A percentile compares a stretch with the other conserved stretches of the same genome.
Conservation (phyloP, 2,888 invertebrate species). For the Rhamphomyia laevipes region DNA sequence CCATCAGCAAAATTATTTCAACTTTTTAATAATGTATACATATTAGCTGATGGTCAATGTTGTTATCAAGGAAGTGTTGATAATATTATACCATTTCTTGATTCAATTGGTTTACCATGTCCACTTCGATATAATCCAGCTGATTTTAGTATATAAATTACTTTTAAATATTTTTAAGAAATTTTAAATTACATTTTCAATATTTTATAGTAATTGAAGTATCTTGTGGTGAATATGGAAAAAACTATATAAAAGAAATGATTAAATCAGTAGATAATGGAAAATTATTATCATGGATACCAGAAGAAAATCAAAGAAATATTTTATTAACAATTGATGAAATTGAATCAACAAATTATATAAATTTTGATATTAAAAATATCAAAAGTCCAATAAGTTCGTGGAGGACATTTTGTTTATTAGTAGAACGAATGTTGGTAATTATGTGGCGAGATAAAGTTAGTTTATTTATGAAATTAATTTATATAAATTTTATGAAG, state of each 20-base stretch:
- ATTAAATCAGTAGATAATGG: slow-evolving; percentile 57
- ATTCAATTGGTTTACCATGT: slow-evolving; percentile 65
- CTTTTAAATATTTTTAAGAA: too few species aligned
- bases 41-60: slow-evolving; percentile 80
- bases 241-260: slow-evolving; percentile 52
- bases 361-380: slow-evolving; percentile 32
- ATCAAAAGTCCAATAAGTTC: slow-evolving; percentile 42
- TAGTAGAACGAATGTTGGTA: slow-evolving; percentile 57
- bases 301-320: slow-evolving; percentile 9
- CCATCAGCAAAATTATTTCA: slow-evolving; percentile 87
- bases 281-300: slow-evolving; percentile 42
- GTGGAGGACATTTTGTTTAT: slow-evolving; percentile 53
- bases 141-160: slow-evolving; percentile 67
- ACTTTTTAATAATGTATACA: slow-evolving; percentile 83
- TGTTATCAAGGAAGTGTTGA: slow-evolving; percentile 73
- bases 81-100: slow-evolving; percentile 72
- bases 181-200: neutral
- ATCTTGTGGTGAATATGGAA: slow-evolving; percentile 67
- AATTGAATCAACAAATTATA: slow-evolving; percentile 11
- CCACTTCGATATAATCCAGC: slow-evolving; percentile 92
- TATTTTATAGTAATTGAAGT: slow-evolving; percentile 60
- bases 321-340: neutral
- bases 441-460: slow-evolving; percentile 68
- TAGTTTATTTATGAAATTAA: slow-evolving; percentile 15
- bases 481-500: too few species aligned